Percentiles rank a stretch among this genome's conserved stretches.
phyloP scores from a whole-genome alignment of 2,797 vertebrate genomes.

The Acanthurus lineatus region DNA sequence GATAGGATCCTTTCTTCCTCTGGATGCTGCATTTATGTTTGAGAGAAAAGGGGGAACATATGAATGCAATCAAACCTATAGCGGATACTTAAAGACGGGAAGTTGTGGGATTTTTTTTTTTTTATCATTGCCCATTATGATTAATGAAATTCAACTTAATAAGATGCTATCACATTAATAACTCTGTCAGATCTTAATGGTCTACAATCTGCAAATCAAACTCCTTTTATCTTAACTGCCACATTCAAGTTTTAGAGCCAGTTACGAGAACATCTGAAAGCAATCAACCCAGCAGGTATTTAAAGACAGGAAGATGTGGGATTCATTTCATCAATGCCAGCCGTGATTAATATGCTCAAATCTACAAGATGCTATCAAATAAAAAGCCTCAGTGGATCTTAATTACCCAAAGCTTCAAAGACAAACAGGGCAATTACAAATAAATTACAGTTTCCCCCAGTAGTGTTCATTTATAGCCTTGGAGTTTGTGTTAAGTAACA shows the following conservation, averaged over 20 bases:
- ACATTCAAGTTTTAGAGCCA: slow-evolving; percentile 25
- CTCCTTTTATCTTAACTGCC: slow-evolving; percentile 5
- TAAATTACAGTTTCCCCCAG: slow-evolving; percentile 2
- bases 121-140: slow-evolving; percentile 33
- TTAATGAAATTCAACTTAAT: slow-evolving; percentile 29
- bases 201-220: slow-evolving; percentile 30
- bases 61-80: slow-evolving; percentile 55
- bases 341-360: slow-evolving; percentile 35
- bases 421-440: neutral
- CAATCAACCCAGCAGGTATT: slow-evolving; percentile 41
- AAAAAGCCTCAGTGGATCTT: slow-evolving; percentile 15
- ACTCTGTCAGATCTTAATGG: slow-evolving; percentile 13
- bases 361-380: slow-evolving; percentile 38
- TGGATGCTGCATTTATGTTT: slow-evolving; percentile 35
- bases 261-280: slow-evolving; percentile 35
- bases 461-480: neutral
- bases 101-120: slow-evolving; percentile 27
- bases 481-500: neutral
- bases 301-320: slow-evolving; percentile 31
- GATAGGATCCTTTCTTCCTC: slow-evolving; percentile 74
- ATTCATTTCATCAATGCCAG: slow-evolving; percentile 16
- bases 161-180: slow-evolving; percentile 37
- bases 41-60: slow-evolving; percentile 46
- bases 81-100: slow-evolving; percentile 44
- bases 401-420: slow-evolving; percentile 18